Evolutionary conservation across 2,888 invertebrate species (phyloP).

Genomic region (Teleiodes luculella): DNA sequence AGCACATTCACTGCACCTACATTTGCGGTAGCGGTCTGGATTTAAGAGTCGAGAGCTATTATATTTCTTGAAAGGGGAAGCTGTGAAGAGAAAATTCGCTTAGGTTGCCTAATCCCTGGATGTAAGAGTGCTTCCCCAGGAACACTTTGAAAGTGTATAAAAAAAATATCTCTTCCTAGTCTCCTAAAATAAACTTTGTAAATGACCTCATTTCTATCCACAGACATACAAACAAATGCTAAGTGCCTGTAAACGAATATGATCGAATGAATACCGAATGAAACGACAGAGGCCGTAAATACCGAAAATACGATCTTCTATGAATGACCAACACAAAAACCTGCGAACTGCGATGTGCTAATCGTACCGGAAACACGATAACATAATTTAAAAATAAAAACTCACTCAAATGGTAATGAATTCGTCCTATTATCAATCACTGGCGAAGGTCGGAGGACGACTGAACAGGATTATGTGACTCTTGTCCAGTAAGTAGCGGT

Average conservation of each 20-base stretch:
- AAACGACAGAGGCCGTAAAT: background rate
- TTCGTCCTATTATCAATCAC: slow-evolving; percentile 12
- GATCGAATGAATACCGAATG: background rate
- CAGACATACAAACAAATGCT: background rate
- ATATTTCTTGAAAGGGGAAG: slow-evolving; percentile 5
- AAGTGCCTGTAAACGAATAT: background rate
- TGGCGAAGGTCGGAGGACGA: slow-evolving; percentile 19
- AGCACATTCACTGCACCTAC: slow-evolving; percentile 15
- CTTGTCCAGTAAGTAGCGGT: background rate
- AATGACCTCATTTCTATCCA: background rate
- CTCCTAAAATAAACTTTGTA: too few relatives aligned
- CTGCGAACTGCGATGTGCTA: background rate
- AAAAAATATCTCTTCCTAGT: too few relatives aligned
- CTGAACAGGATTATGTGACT: slow-evolving; percentile 8
- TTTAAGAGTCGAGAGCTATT: slow-evolving; percentile 11
- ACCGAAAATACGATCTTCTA: background rate
- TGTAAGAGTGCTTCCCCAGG: background rate
- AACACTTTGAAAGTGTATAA: background rate
- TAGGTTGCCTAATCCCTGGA: background rate
- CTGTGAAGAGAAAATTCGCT: slow-evolving; percentile 2
- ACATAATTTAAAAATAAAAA: background rate
- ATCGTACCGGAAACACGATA: background rate
- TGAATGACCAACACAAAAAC: background rate
- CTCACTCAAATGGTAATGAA: slow-evolving; percentile 16
- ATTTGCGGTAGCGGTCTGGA: slow-evolving; percentile 11